Conservation (phyloP, 2,113 vertebrate genomes). For the Aphelocoma coerulescens region DNA sequence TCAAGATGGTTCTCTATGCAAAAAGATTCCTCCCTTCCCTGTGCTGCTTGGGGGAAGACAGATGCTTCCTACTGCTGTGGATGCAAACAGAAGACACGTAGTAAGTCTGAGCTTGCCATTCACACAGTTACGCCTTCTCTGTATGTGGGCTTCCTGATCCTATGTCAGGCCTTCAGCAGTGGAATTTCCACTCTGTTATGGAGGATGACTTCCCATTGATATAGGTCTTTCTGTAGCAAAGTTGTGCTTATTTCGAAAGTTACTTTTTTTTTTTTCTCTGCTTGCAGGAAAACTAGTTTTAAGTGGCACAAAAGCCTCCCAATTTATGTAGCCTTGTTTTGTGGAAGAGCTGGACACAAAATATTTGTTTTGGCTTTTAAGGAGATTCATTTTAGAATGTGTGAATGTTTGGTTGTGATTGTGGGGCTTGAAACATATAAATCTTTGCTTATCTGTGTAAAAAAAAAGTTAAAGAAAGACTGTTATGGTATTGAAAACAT, state of each 20-base stretch:
- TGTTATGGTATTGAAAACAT: background rate
- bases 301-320: background rate
- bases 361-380: background rate
- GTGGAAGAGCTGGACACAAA: background rate
- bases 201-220: background rate
- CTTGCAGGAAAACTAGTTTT: background rate
- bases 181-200: background rate
- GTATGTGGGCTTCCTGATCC: background rate
- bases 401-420: background rate
- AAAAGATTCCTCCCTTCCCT: background rate
- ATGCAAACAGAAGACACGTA: background rate
- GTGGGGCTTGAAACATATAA: background rate
- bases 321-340: background rate
- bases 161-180: background rate
- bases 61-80: background rate
- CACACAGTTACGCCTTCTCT: accelerated
- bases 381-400: background rate
- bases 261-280: background rate
- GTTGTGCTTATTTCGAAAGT: background rate
- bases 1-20: background rate
- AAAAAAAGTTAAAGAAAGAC: background rate
- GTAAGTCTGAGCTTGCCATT: background rate
- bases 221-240: background rate
- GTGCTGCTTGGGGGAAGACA: background rate
- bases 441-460: background rate